Evolutionary conservation across 1,140 invertebrate genomes (phyloP), one percentile per base, ranked within the genome.

Genomic region (Trichoplusia ni): DNA sequence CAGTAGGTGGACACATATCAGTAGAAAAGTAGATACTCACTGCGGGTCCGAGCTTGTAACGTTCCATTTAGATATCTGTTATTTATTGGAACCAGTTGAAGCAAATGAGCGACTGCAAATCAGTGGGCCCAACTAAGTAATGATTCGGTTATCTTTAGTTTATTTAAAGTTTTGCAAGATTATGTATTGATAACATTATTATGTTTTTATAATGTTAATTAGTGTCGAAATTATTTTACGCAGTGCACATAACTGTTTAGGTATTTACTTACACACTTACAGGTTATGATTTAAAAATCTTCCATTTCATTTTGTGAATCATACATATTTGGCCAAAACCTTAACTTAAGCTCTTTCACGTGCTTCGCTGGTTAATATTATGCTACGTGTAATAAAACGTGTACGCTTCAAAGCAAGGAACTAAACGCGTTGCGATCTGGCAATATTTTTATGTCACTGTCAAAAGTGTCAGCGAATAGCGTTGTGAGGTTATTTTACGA

Each of bases 31-130:
- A 58, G 21, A 8, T 37, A 60, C 67, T 69, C 38, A 69, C 67
- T 7, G 46, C 40, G 4, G 61, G 60, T 42, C 66, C 68, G 44
- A 42, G 56, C 44, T 58, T 73, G 18, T 73, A 73, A 2, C 54
- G n/a, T 35, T 73, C 67, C 71, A 73, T 73, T 59, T 62, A 53
- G 19, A 44, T 40, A 13, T n/a, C n/a, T n/a, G 6, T 8, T 33
- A 11, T 49, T 4, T 18, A 14, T 29, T 14, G 7, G 5, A 47
- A 29, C 5, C 1, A 1, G 5, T 33, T 11, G n/a, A n/a, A n/a
- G n/a, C 9, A 21, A 13, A 6, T 19, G 33, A 54, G 31, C 13
- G 51, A 54, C 21, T 54, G 1, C 51, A 13, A 11, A 14, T 33
- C 4, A n/a, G n/a, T n/a, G n/a, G 11, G 35, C 21, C 2, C 25